phyloP scores from a whole-genome alignment of 92 coral and sea anemone genomes.

The Siderastrea siderea region DNA sequence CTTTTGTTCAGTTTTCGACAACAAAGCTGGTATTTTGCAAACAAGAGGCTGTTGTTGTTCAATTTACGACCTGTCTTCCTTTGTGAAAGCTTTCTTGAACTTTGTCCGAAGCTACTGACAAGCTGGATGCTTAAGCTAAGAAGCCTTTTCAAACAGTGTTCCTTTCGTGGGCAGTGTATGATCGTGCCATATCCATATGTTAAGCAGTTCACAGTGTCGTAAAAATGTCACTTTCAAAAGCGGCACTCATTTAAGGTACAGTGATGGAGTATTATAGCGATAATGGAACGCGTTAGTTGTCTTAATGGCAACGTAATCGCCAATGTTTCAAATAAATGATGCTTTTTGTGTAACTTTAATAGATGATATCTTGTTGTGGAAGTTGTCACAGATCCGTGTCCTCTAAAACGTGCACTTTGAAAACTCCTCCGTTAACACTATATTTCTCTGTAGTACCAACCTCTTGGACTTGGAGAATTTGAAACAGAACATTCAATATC shows the following conservation, averaged over 20 bases:
- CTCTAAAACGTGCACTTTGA: slow-evolving; percentile 33
- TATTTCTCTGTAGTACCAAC: slow-evolving; percentile 37
- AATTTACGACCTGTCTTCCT: neutral
- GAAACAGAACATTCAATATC: slow-evolving; percentile 36
- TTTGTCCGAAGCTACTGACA: no score
- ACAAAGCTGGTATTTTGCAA: no score
- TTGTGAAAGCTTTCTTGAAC: neutral
- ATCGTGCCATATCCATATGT: neutral
- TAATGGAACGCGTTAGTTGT: neutral
- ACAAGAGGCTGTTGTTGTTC: neutral
- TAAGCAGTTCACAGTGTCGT: neutral
- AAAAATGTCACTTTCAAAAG: neutral
- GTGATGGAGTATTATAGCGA: neutral
- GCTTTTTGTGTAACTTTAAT: neutral
- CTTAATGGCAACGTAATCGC: neutral
- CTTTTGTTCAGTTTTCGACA: neutral
- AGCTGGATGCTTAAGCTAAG: neutral
- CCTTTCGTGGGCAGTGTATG: neutral
- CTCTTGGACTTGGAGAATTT: slow-evolving; percentile 53
- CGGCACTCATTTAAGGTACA: neutral
- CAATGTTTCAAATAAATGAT: neutral
- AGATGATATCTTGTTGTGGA: neutral
- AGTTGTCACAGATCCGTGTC: slow-evolving; percentile 34
- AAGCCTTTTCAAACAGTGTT: neutral
- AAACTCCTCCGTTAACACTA: neutral